Evolutionary conservation across 2,797 vertebrate species (phyloP), one percentile per base, ranked within the genome.

Genomic region (Decapterus maruadsi): DNA sequence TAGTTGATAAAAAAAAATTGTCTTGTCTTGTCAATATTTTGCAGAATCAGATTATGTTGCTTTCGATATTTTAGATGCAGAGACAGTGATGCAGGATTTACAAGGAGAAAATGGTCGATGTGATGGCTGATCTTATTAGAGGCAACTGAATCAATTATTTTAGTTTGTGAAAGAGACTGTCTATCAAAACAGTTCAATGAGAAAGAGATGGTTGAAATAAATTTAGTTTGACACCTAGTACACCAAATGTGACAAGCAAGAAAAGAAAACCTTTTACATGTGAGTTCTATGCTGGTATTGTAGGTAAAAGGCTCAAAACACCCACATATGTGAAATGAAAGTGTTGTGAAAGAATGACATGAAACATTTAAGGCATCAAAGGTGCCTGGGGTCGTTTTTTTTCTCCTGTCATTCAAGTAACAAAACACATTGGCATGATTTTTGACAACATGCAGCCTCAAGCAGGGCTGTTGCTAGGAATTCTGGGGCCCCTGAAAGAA

Each of bases 341-440:
- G 6, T 14, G 45, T 13, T 72, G 45, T 57, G 58, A 64, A 38
- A 38, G 22, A 20, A 54, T 7, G 8, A 45, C 36, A 58, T 60
- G 62, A 54, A 46, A 20, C 51, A 66, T 13, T 40, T 1, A 64
- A 16, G n/a, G 11, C 36, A 42, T 56, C 11, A 0, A 40, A 61
- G 57, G 46, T 71, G 60, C 69, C 40, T 40, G 12, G 17, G 45
- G 26, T 46, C 4, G 22, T 50, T 77, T 77, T 77, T 38, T 57
- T 34, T 20, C n/a, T 69, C 20, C 22, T 50, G 36, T 67, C 50
- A 46, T 55, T 65, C 26, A 42, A 58, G 38, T 45, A 56, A 58
- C 43, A 63, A 43, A n/a, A 72, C 14, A 43, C 7, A 65, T 26
- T 56, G 12, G 34, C 4, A 20, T 54, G 38, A 26, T 61, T 71